Percentiles rank a stretch among this genome's conserved stretches.
Conservation (phyloP, 2,797 vertebrate species). For the Rhodeus uyekii region DNA sequence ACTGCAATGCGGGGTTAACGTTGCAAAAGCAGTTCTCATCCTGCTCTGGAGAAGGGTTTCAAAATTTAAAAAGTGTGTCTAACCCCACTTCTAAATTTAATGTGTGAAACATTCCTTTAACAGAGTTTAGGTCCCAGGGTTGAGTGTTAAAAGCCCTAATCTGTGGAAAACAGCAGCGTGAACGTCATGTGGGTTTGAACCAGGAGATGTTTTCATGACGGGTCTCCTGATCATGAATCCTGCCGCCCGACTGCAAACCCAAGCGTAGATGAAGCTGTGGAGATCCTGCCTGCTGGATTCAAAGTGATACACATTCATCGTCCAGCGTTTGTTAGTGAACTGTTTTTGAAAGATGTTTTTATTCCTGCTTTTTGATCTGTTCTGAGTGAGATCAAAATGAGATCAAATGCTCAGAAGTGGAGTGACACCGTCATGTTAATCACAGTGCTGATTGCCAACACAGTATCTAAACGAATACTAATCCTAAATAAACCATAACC, state of each 20-base stretch:
- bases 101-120: not conserved
- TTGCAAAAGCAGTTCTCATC: not conserved
- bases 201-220: not conserved
- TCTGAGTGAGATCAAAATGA: not conserved
- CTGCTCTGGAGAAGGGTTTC: not conserved
- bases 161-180: not conserved
- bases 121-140: no score
- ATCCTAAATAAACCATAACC: not conserved
- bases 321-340: not conserved
- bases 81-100: not conserved
- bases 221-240: not conserved
- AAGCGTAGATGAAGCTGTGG: not conserved
- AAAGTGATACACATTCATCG: not conserved
- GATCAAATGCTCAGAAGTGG: not conserved
- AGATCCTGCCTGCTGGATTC: not conserved
- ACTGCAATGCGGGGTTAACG: not conserved
- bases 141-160: not conserved
- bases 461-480: not conserved
- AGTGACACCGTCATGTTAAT: not conserved
- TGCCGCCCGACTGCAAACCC: not conserved
- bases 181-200: not conserved
- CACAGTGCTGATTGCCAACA: not conserved
- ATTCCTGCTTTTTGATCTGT: not conserved
- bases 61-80: not conserved
- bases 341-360: not conserved